Evolutionary conservation across 2,113 vertebrate genomes (phyloP).

Genomic region (Camelus dromedarius): DNA sequence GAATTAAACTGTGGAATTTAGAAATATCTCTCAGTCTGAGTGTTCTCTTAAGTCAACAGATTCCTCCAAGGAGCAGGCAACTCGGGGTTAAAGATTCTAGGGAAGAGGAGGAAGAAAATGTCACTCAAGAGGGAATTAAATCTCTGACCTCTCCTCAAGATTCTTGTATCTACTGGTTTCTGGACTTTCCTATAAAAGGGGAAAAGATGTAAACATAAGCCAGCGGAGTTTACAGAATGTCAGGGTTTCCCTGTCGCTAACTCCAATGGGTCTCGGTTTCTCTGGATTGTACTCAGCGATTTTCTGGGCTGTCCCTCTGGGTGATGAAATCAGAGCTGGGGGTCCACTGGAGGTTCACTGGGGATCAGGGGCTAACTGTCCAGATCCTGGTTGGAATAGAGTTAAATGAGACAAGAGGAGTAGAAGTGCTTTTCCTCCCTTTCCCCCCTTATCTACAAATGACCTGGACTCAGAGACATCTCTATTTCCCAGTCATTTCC

Average conservation of each 20-base stretch:
- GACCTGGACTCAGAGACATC: neutral
- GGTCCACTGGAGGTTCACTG: neutral
- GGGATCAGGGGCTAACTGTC: neutral
- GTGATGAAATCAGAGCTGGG: neutral
- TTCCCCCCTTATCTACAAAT: neutral
- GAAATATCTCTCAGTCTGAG: neutral
- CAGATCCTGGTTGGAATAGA: neutral
- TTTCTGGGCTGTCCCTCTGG: neutral
- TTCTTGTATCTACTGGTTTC: too few species aligned
- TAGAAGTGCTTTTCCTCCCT: neutral
- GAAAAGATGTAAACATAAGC: neutral
- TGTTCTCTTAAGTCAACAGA: neutral
- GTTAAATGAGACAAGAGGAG: neutral
- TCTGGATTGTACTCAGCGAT: neutral
- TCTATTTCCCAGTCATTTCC: neutral
- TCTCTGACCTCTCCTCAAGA: neutral
- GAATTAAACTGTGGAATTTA: neutral
- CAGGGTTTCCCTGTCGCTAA: neutral
- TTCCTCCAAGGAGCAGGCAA: neutral
- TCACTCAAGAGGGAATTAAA: neutral
- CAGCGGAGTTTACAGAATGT: rapidly evolving
- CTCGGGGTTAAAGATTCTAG: neutral
- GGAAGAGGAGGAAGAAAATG: neutral
- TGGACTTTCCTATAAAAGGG: neutral
- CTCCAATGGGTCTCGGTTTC: neutral